Base-by-base conservation (phyloP, 2,113 vertebrate species). In the Pampusana beccarii region DNA sequence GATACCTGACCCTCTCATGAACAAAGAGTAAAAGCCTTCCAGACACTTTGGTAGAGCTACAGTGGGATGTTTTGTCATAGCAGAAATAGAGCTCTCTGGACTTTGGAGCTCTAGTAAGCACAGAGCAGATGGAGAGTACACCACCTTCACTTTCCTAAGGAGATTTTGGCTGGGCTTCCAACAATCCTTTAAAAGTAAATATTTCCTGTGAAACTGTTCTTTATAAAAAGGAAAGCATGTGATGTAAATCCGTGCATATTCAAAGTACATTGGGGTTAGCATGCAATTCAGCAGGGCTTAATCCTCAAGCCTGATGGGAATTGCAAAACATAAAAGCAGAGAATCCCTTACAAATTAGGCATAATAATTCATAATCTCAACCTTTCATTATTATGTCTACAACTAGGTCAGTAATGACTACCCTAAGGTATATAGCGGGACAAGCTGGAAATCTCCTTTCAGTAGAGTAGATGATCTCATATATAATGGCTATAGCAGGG, bases 281-380 rank as follows among this genome's bases (percentile, higher is more conserved):
- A 70, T 92, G 92, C 86, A 88, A 53, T 96, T 92, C 88, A 74
- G 64, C 79, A 72, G 72, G 69, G 24, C 70, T 94, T 94, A 92
- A 84, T 95, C 77, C 90, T 92, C 88, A 80, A 83, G 65, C 80
- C 92, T 93, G 86, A 92, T 67, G 80, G 92, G 80, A 96, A 96
- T 72, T 91, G 69, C 88, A 79, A 81, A 95, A 93, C 86, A 95
- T 75, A 95, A 96, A 92, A 95, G 92, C 90, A 81, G 70, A 94
- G 86, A 96, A 96, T 96, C 95, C 90, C 80, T 93, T 95, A 95
- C 95, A 96, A 96, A 96, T 94, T 95, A 90, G 91, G 92, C 88
- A 94, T 86, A 94, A 94, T 89, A 96, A 93, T 91, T 96, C 72
- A 92, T 93, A 94, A 96, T 93, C 93, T 93, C 61, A 86, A 93